phyloP scores from a whole-genome alignment of 2,113 vertebrate species.

The Plectropomus leopardus region DNA sequence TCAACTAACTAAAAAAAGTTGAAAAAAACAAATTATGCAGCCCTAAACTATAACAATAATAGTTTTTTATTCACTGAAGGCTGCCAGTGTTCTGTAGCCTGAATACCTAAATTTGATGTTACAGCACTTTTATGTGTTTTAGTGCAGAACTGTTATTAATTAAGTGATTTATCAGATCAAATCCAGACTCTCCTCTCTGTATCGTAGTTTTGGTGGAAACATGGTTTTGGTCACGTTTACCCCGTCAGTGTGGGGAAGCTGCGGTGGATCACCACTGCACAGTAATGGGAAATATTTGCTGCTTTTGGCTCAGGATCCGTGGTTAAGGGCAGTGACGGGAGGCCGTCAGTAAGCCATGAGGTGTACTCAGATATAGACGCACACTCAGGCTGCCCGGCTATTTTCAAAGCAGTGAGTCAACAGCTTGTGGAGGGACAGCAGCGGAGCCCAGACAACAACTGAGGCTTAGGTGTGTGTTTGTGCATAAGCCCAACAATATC shows the following conservation, averaged over 20 bases:
- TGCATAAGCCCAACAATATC: slow-evolving; percentile 9
- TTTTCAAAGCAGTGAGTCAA: slow-evolving; percentile 65
- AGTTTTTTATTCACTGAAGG: background rate
- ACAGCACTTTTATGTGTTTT: background rate
- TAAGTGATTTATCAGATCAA: too few species aligned
- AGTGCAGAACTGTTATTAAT: too few species aligned
- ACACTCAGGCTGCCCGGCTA: slow-evolving; percentile 33
- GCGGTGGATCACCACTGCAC: slow-evolving; percentile 4
- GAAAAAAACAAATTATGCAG: too few species aligned
- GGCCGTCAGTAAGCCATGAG: slow-evolving; percentile 15
- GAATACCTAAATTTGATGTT: background rate
- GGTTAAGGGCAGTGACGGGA: slow-evolving; percentile 11
- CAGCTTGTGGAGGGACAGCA: slow-evolving; percentile 29
- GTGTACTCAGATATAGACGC: slow-evolving; percentile 12
- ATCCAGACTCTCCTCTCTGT: too few species aligned
- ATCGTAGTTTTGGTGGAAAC: background rate
- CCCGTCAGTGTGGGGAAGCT: background rate
- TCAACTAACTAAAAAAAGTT: too few species aligned
- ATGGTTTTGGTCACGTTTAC: slow-evolving; percentile 34
- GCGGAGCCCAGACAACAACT: slow-evolving; percentile 61
- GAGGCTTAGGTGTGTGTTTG: slow-evolving; percentile 52
- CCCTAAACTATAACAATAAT: background rate
- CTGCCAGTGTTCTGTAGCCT: background rate
- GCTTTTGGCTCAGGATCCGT: slow-evolving; percentile 15
- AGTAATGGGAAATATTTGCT: background rate